Conservation (phyloP, 2,797 vertebrate species). For the Lacerta bilineata region DNA sequence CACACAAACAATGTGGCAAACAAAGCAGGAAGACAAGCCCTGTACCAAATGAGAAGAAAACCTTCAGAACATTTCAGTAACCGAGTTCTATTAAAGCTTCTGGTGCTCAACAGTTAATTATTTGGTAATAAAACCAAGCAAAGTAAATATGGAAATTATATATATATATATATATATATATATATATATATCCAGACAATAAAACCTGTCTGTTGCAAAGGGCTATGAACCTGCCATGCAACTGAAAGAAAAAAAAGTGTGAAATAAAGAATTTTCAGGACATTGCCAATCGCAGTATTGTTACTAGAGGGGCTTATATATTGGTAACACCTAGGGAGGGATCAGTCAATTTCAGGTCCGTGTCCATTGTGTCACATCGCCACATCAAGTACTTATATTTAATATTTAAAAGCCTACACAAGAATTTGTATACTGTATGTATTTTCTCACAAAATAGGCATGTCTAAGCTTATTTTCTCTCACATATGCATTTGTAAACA, state of each 20-base stretch:
- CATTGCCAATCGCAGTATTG: neutral
- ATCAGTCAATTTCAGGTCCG: neutral
- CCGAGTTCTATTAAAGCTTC: neutral
- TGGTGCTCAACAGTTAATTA: neutral
- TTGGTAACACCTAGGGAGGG: neutral
- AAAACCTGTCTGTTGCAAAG: neutral
- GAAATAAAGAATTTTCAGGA: neutral
- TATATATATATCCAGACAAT: neutral
- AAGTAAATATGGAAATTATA: neutral
- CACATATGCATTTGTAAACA: too few species aligned
- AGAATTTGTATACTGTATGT: too few species aligned
- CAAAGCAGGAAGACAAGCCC: neutral
- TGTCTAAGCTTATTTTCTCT: too few species aligned
- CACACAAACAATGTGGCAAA: constrained; percentile 8
- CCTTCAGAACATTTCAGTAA: neutral
- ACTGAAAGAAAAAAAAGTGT: neutral
- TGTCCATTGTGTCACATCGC: neutral
- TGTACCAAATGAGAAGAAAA: neutral
- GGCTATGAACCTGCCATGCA: neutral
- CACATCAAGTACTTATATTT: too few species aligned
- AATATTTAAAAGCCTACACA: too few species aligned
- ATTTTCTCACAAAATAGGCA: too few species aligned
- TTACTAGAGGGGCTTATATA: neutral
- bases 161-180: neutral
- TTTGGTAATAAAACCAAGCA: neutral